phyloP scores from a whole-genome alignment of 1,140 invertebrate species.

The Hypsibius dujardini region DNA sequence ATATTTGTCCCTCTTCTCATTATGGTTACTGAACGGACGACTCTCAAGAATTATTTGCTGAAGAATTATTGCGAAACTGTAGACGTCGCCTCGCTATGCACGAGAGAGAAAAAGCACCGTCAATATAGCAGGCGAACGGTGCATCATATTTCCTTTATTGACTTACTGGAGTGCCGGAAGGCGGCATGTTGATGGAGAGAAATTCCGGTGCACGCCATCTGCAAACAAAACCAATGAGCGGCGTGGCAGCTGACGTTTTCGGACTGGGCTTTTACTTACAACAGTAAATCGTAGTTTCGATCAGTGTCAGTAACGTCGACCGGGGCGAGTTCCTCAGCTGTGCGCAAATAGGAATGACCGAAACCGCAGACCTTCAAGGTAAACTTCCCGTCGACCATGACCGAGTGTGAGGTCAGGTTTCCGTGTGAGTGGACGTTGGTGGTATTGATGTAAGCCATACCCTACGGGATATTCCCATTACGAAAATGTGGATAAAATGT shows the following conservation, averaged over 20 bases:
- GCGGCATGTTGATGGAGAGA: not conserved
- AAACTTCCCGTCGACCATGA: constrained; percentile 81
- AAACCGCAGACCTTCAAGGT: constrained; percentile 78
- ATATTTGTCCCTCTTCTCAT: not conserved
- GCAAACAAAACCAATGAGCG: too few relatives aligned
- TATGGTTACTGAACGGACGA: not conserved
- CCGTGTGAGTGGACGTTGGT: constrained; percentile 69
- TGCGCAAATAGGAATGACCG: constrained; percentile 41
- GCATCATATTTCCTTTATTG: not conserved
- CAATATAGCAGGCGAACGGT: not conserved
- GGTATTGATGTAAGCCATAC: constrained; percentile 52
- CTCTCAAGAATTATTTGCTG: not conserved
- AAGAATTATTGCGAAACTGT: not conserved
- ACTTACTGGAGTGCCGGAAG: not conserved
- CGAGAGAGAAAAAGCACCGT: not conserved
- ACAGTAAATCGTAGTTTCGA: not conserved
- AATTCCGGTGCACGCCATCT: not conserved
- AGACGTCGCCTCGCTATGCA: not conserved
- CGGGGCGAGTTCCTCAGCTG: not conserved
- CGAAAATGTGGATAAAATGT: too few relatives aligned
- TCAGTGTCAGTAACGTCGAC: too few relatives aligned
- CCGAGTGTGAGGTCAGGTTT: constrained; percentile 69
- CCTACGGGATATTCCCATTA: too few relatives aligned
- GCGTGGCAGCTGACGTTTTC: not conserved
- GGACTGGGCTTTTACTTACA: not conserved